Evolutionary conservation across 2,113 vertebrate genomes (phyloP).

Genomic region (Hippocampus barbouri): DNA sequence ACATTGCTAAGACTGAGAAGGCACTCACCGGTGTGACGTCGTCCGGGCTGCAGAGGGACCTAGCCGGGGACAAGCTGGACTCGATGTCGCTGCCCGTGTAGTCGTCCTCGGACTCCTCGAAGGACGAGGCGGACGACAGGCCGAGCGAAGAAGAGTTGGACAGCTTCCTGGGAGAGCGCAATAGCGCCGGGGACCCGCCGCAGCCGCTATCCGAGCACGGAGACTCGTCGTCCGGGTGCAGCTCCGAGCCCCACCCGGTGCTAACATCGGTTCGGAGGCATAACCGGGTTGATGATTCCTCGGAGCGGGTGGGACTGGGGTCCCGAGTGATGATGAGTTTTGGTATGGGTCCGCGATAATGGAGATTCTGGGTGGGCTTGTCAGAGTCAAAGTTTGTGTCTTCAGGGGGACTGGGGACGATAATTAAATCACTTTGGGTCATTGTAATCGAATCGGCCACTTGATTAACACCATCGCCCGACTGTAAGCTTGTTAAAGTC

Average conservation of each 20-base stretch:
- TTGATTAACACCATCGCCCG: conserved; percentile 17
- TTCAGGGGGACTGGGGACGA: conserved; percentile 1
- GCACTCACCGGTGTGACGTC: conserved; percentile 77
- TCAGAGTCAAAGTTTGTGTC: conserved; percentile 20
- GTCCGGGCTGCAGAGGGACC: conserved; percentile 68
- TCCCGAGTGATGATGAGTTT: conserved; percentile 82
- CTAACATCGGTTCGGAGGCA: conserved; percentile 26
- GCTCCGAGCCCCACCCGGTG: conserved; percentile 48
- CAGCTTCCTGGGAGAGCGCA: conserved; percentile 66
- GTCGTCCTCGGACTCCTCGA: conserved; percentile 87
- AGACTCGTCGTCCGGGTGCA: conserved; percentile 68
- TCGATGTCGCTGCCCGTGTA: conserved; percentile 78
- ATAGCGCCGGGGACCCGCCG: conserved; percentile 68
- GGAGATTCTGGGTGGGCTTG: conserved; percentile 4
- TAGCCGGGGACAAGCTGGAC: conserved; percentile 65
- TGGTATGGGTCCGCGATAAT: conserved; percentile 73
- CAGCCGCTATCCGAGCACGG: conserved; percentile 79
- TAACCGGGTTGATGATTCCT: conserved; percentile 16
- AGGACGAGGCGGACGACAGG: conserved; percentile 83
- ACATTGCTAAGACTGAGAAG: neutral
- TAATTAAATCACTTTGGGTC: conserved; percentile 44
- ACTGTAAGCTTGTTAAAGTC: conserved; percentile 13
- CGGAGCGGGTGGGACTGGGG: conserved; percentile 53
- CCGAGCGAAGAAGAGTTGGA: conserved; percentile 76
- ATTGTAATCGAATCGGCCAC: conserved; percentile 22